Evolutionary conservation across 2,888 invertebrate species (phyloP).

Genomic region (Therioaphis trifolii): DNA sequence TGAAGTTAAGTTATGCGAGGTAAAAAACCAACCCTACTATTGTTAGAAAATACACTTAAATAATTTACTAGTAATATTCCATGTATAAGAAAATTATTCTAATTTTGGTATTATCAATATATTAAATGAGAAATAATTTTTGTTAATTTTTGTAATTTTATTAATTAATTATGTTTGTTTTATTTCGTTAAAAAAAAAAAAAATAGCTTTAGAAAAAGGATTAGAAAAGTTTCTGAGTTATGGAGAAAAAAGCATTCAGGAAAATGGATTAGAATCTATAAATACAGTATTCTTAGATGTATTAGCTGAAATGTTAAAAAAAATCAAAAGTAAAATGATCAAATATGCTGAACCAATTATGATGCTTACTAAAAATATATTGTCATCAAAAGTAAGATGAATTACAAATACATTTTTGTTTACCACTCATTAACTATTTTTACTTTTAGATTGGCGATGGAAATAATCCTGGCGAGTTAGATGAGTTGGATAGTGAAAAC

Average conservation of each 20-base stretch:
- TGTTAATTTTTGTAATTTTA: too few species aligned
- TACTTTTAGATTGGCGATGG: constrained; percentile 45
- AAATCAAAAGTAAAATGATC: constrained; percentile 50
- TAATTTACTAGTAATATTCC: too few species aligned
- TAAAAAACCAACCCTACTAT: too few species aligned
- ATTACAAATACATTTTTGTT: too few species aligned
- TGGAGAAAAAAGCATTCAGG: constrained; percentile 45
- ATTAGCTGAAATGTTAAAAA: constrained; percentile 50
- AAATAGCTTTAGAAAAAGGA: constrained; percentile 47
- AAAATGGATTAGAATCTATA: constrained; percentile 43
- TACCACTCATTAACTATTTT: background rate
- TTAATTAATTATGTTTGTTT: background rate
- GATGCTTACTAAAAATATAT: constrained; percentile 49
- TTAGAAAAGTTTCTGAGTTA: constrained; percentile 39
- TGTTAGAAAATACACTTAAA: too few species aligned
- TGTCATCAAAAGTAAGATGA: constrained; percentile 39
- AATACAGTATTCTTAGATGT: constrained; percentile 43
- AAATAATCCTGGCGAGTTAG: constrained; percentile 55
- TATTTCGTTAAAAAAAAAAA: too few species aligned
- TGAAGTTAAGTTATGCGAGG: too few species aligned
- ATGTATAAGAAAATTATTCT: too few species aligned
- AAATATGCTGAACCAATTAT: constrained; percentile 56
- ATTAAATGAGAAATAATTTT: too few species aligned
- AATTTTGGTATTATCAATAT: too few species aligned
- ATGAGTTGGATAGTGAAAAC: constrained; percentile 58